Evolutionary conservation across 2,797 vertebrate species (phyloP).

Genomic region (Sebastes oblongus): DNA sequence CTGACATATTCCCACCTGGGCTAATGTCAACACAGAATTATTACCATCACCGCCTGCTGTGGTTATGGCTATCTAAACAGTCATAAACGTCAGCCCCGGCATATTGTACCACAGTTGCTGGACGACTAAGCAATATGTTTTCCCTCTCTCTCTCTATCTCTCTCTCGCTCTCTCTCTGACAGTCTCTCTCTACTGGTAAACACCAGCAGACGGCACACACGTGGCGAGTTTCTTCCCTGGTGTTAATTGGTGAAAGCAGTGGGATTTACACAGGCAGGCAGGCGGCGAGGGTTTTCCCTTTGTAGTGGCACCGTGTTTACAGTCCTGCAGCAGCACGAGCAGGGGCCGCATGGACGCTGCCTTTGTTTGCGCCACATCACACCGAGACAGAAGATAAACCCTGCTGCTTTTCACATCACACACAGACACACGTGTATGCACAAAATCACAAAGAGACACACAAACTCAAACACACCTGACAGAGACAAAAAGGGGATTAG

Average conservation of each 20-base stretch:
- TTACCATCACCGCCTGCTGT: constrained; percentile 70
- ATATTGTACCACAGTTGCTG: constrained; percentile 58
- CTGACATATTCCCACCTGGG: constrained; percentile 81
- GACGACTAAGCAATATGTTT: constrained; percentile 56
- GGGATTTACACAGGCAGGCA: constrained; percentile 50
- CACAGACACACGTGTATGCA: neutral
- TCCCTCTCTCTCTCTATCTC: neutral
- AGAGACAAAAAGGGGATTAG: constrained; percentile 21
- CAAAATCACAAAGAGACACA: neutral
- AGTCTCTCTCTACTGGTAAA: constrained; percentile 30
- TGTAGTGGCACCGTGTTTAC: constrained; percentile 57
- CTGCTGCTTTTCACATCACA: constrained; percentile 39
- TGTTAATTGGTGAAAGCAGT: constrained; percentile 65
- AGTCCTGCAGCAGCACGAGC: constrained; percentile 34
- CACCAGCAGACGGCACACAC: constrained; percentile 46
- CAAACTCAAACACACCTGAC: constrained; percentile 28
- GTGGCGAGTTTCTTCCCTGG: constrained; percentile 20
- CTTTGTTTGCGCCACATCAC: constrained; percentile 64
- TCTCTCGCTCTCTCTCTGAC: constrained; percentile 12
- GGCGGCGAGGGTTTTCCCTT: constrained; percentile 33
- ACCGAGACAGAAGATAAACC: constrained; percentile 51
- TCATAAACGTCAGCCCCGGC: constrained; percentile 62
- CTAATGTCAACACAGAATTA: constrained; percentile 77
- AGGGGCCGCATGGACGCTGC: constrained; percentile 20
- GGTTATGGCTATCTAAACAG: constrained; percentile 68